These are phyloP conservation scores for Hedya salicella DNA, from an alignment of 2,888 invertebrate species.

Conservation along the genomic window DNA sequence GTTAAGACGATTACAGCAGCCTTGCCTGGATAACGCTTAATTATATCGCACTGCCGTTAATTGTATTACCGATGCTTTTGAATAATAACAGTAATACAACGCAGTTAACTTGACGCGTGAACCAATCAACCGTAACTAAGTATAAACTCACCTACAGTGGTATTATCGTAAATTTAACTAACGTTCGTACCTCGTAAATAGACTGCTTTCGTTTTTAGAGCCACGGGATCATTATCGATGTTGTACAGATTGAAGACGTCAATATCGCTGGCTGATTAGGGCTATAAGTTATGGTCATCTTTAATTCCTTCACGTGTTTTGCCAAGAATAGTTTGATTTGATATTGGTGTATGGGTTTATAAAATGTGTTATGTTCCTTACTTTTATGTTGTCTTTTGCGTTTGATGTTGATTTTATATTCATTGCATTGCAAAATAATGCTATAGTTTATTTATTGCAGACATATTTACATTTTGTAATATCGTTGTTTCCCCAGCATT, in stretches of 20 bases:
- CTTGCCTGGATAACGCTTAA: constrained; percentile 46
- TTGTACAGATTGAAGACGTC: constrained; percentile 26
- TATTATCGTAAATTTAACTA: constrained; percentile 40
- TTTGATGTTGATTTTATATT: not conserved
- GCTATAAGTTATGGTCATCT: constrained; percentile 13
- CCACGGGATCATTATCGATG: constrained; percentile 33
- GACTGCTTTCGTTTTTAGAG: constrained; percentile 42
- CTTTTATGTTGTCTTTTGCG: not conserved
- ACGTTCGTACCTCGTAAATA: constrained; percentile 27
- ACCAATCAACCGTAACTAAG: constrained; percentile 40
- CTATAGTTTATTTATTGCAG: not conserved
- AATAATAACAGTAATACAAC: constrained; percentile 45
- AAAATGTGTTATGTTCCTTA: not conserved
- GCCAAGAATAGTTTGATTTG: constrained; percentile 21
- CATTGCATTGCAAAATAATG: not conserved
- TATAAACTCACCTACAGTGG: constrained; percentile 20
- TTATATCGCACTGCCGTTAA: constrained; percentile 46
- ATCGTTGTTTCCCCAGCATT: not conserved
- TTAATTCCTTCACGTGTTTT: constrained; percentile 11
- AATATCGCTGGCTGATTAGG: constrained; percentile 28
- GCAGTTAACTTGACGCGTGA: constrained; percentile 42
- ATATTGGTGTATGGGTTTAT: constrained; percentile 1
- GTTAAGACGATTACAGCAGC: constrained; percentile 45
- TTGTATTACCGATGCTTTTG: constrained; percentile 45
- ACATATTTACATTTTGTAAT: too few relatives aligned